Conservation (phyloP, 1,140 invertebrate species). For the Teleogryllus occipitalis region DNA sequence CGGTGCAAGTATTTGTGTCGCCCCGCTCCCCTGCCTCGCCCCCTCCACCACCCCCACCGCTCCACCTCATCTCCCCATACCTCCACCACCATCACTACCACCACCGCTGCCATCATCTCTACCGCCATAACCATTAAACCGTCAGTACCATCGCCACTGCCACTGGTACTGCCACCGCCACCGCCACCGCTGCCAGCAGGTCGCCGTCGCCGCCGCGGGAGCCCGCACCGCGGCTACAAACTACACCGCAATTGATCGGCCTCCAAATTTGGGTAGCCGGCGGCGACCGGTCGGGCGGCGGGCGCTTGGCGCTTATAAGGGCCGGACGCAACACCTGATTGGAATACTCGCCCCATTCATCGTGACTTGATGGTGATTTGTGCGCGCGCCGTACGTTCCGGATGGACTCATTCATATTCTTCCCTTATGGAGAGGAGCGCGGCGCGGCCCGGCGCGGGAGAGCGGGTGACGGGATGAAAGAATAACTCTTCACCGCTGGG, state of each 20-base stretch:
- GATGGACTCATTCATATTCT: not conserved
- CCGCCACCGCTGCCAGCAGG: no score
- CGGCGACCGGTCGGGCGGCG: not conserved
- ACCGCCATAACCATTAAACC: no score
- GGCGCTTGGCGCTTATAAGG: not conserved
- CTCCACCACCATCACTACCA: no score
- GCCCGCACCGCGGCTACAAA: not conserved
- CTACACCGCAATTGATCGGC: not conserved
- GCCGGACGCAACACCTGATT: not conserved
- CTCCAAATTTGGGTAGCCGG: not conserved
- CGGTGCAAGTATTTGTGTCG: no score
- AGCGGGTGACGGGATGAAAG: not conserved
- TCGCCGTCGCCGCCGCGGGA: no score
- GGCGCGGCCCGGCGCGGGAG: no score
- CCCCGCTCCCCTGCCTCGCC: no score
- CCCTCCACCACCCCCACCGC: no score
- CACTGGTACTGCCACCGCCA: no score
- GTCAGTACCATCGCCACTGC: no score
- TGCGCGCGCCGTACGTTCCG: not conserved
- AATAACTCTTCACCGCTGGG: not conserved
- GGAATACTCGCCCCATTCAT: not conserved
- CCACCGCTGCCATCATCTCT: no score
- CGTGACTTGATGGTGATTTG: not conserved
- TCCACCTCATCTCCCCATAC: no score
- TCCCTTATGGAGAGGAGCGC: not conserved